Base-by-base conservation (phyloP, 1,140 invertebrate species). In the Trichonephila inaurata region DNA sequence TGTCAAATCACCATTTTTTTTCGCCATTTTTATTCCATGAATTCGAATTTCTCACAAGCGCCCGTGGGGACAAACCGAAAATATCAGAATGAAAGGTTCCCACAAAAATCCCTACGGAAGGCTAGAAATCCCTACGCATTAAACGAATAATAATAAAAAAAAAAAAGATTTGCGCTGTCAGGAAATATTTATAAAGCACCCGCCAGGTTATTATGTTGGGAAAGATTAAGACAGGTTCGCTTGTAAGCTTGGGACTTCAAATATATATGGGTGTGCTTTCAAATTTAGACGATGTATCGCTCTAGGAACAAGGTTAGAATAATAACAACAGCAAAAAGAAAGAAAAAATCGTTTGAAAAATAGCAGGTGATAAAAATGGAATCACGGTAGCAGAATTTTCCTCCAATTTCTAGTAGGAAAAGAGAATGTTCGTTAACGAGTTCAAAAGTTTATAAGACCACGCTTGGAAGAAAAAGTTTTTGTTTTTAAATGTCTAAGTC, bases 221-320 rank as follows among this genome's bases (percentile, higher is more conserved):
- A 92, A 87, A 92, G 91, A 92, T 92, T 92, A 92, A 92, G 91
- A 92, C 91, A 92, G 91, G 91, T 85, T 51, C 60, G 14, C 72
- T 33, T 24, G 40, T 40, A 81, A 72, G 64, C 64, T 5, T 19
- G 91, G 51, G 83, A 87, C 33, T 92, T 87, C 58, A 72, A 77
- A 86, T 66, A 87, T 92, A 92, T 91, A 81, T 89, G 61, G 58
- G 58, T 66, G 62, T 33, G 28, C 62, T 92, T 87, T 72, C 81
- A 87, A 92, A 92, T 92, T 92, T 92, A 72, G n/a, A 66, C 91
- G 82, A 87, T 87, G 62, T 85, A 87, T 92, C 51, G 91, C 82
- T 92, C 33, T 18, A 51, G 81, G 81, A 92, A 92, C 89, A 91
- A 91, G 89, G 89, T 81, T 91, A 91, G 72, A 91, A 91, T 91